A percentile compares a stretch with the other conserved stretches of the same genome.
These are phyloP conservation scores for Pseudorhiza aurosa DNA, from an alignment of 30 jellyfish, hydroid and myxozoan genomes.

Conservation along the genomic window DNA sequence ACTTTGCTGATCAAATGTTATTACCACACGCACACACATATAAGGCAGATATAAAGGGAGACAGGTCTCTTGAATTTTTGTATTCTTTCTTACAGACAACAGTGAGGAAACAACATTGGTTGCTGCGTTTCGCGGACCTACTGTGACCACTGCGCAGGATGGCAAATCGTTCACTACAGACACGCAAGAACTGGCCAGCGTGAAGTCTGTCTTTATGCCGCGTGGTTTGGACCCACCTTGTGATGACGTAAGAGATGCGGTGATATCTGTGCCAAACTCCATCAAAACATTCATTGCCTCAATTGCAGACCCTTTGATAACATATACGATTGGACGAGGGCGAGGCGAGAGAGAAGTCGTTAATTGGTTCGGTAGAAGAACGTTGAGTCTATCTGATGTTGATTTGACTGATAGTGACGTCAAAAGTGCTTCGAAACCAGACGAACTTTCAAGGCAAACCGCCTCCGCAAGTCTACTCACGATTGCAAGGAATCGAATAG, in stretches of 20 bases:
- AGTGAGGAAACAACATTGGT: constrained; percentile 44
- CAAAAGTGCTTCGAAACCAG: not conserved
- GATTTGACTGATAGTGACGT: not conserved
- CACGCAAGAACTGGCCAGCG: constrained; percentile 25
- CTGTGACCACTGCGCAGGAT: constrained; percentile 43
- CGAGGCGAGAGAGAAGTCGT: constrained; percentile 79
- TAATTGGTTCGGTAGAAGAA: constrained; percentile 70
- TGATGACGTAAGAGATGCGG: not conserved
- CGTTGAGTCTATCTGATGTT: constrained; percentile 13
- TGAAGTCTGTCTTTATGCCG: constrained; percentile 32
- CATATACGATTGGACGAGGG: constrained; percentile 68
- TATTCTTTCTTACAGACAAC: constrained; percentile 37
- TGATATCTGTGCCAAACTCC: not conserved
- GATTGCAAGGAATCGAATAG: constrained; percentile 12
- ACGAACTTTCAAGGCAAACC: constrained; percentile 18
- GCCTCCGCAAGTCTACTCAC: constrained; percentile 48
- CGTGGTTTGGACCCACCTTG: not conserved
- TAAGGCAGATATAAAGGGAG: too few relatives aligned
- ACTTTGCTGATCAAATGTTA: too few relatives aligned
- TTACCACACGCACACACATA: too few relatives aligned
- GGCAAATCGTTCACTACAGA: constrained; percentile 42
- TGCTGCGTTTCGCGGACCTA: constrained; percentile 68
- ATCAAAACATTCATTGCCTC: not conserved
- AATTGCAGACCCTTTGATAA: constrained; percentile 45
- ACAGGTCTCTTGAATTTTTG: not conserved